Evolutionary conservation across 2,113 vertebrate genomes (phyloP).

Genomic region (Carassius gibelio): DNA sequence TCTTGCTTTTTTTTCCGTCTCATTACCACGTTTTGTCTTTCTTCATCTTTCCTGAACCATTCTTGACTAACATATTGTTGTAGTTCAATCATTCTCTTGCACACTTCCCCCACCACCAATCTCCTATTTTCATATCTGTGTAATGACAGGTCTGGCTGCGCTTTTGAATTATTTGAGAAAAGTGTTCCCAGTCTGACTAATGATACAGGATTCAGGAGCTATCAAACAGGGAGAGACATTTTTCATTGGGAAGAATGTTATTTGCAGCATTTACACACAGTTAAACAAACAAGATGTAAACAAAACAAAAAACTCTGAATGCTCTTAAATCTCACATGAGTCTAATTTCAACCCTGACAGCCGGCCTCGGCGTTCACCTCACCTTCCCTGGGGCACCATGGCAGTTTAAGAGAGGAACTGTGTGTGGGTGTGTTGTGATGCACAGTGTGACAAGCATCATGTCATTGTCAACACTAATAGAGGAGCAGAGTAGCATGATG

Average conservation of each 20-base stretch:
- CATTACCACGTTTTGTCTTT: background rate
- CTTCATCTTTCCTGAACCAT: background rate
- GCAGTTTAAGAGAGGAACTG: background rate
- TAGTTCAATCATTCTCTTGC: conserved; percentile 5
- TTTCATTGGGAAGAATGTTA: background rate
- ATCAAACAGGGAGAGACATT: conserved; percentile 12
- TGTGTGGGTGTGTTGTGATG: conserved; percentile 36
- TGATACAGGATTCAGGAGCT: conserved; percentile 10
- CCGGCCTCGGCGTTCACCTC: conserved; percentile 13
- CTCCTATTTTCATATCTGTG: conserved; percentile 28
- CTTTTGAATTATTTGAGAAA: conserved; percentile 19
- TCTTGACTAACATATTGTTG: conserved; percentile 3
- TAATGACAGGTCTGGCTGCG: conserved; percentile 15
- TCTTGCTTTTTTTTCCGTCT: background rate
- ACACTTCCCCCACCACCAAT: background rate
- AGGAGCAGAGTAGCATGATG: conserved; percentile 27
- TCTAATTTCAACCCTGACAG: conserved; percentile 3
- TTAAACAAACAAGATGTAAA: conserved; percentile 14
- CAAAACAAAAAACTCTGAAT: conserved; percentile 9
- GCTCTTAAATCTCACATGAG: background rate
- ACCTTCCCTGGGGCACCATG: conserved; percentile 8
- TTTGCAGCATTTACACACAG: conserved; percentile 3
- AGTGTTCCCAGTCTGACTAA: conserved; percentile 27
- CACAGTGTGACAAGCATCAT: conserved; percentile 42
- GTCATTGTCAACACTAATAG: conserved; percentile 54